Percentiles rank a stretch among this genome's conserved stretches.
Evolutionary conservation across 1,140 invertebrate species (phyloP).

Genomic region (Temnothorax nylanderi): DNA sequence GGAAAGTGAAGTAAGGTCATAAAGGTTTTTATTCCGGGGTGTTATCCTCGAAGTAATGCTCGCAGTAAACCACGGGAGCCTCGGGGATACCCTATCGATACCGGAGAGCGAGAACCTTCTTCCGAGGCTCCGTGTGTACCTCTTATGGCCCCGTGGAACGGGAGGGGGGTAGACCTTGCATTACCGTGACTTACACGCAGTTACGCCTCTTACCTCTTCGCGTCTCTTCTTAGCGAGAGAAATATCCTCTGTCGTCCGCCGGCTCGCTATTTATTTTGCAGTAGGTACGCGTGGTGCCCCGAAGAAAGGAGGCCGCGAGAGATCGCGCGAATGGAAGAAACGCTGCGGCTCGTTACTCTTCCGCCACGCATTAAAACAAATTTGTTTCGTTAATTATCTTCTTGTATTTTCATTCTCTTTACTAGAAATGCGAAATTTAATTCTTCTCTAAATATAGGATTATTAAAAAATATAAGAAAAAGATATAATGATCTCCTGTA

Average conservation of each 20-base stretch:
- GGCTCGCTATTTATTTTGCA: constrained; percentile 32
- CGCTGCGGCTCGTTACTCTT: neutral
- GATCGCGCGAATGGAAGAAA: neutral
- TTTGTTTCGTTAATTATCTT: neutral
- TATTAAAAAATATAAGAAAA: neutral
- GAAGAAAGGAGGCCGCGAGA: neutral
- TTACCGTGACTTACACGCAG: constrained; percentile 71
- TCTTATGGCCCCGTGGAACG: constrained; percentile 52
- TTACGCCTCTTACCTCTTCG: constrained; percentile 31
- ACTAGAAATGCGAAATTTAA: neutral
- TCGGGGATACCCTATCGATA: constrained; percentile 74
- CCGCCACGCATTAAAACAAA: neutral
- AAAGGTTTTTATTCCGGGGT: constrained; percentile 81
- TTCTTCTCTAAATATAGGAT: neutral
- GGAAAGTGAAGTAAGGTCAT: constrained; percentile 78
- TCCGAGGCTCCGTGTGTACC: constrained; percentile 33
- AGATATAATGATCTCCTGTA: neutral
- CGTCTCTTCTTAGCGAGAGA: constrained; percentile 28
- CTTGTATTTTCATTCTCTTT: neutral
- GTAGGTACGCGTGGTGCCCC: no score
- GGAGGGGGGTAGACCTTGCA: constrained; percentile 60
- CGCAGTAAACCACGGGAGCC: constrained; percentile 77
- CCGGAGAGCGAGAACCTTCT: constrained; percentile 54
- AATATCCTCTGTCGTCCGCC: constrained; percentile 28
- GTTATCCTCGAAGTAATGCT: constrained; percentile 79